Evolutionary conservation across 2,113 vertebrate genomes (phyloP), one percentile per base, ranked within the genome.

Genomic region (Myrmecophaga tridactyla): DNA sequence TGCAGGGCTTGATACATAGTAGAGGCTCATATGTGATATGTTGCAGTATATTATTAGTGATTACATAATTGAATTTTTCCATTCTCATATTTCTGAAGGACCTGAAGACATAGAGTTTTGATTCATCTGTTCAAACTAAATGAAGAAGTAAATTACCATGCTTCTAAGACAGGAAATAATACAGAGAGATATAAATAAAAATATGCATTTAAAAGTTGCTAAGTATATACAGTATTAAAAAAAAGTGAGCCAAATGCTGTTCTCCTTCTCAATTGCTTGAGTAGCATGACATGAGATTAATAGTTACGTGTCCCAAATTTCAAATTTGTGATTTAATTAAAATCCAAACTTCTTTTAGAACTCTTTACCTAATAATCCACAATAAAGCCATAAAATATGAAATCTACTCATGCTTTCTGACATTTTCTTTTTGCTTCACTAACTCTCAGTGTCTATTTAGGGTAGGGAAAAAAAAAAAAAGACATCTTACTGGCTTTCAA

Each of bases 71-170:
- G 72, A 76, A 23, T 60, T 58, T 76, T 75, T 18, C 73, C 31
- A 70, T 87, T 80, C 81, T 60, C 3, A 18, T 83, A 56, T 80
- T 53, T 81, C 75, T 21, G 72, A 85, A 72, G 77, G 4, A 89
- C 46, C 29, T 70, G 70, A 69, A 70, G 20, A 69, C 14, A 70
- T 11, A 58, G 51, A 8, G 60, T 84, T 81, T 78, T 67, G 31
- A 88, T 85, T 86, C 36, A 82, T 63, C 48, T 92, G 70, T 78
- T 77, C 46, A 92, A 95, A 94, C 1, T 14, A 92, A 93, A 76
- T 58, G 18, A 18, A 87, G 41, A 81, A 78, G 15, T 77, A 88
- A 13, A n/a, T 78, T 58, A 43, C 23, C 36, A 15, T 72, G 7
- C 36, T 51, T 78, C 41, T 82, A 93, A 92, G 34, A 81, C 25